phyloP scores from a whole-genome alignment of 2,113 vertebrate genomes.

The Hirundichthys speculiger region DNA sequence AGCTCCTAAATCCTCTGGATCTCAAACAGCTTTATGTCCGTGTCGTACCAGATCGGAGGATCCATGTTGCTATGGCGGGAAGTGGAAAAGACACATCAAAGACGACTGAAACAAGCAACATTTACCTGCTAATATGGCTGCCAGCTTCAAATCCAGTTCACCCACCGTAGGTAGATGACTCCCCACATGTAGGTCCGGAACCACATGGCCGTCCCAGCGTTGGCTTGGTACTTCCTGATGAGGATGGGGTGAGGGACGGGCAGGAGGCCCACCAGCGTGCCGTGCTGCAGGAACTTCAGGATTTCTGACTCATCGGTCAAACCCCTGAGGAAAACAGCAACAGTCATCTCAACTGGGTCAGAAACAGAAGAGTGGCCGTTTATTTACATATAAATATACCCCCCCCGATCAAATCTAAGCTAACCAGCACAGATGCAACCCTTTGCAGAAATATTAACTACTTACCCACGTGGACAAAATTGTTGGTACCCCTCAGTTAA shows the following conservation, averaged over 20 bases:
- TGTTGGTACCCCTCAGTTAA: too few species aligned
- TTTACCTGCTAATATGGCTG: not conserved
- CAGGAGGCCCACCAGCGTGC: constrained; percentile 95
- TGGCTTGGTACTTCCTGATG: constrained; percentile 98
- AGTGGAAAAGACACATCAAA: constrained; percentile 28
- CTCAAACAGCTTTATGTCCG: constrained; percentile 96
- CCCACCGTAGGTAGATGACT: constrained; percentile 93
- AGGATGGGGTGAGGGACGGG: constrained; percentile 98
- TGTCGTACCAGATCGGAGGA: constrained; percentile 98
- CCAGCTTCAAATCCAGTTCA: not conserved
- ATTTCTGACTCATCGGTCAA: constrained; percentile 97
- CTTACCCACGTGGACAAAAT: too few species aligned
- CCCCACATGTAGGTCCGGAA: constrained; percentile 99
- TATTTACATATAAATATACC: too few species aligned
- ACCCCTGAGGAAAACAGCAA: constrained; percentile 77
- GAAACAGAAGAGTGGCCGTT: not conserved
- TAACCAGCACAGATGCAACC: too few species aligned
- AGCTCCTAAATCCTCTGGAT: constrained; percentile 92
- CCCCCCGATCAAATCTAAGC: too few species aligned
- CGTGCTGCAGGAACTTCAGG: constrained; percentile 95
- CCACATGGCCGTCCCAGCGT: constrained; percentile 94
- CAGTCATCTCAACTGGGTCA: not conserved
- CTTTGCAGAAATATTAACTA: too few species aligned
- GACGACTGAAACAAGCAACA: not conserved
- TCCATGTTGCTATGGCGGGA: constrained; percentile 90